A percentile compares a stretch with the other conserved stretches of the same genome.
phyloP scores from a whole-genome alignment of 2,113 vertebrate genomes.

The Oncorhynchus gorbuscha region DNA sequence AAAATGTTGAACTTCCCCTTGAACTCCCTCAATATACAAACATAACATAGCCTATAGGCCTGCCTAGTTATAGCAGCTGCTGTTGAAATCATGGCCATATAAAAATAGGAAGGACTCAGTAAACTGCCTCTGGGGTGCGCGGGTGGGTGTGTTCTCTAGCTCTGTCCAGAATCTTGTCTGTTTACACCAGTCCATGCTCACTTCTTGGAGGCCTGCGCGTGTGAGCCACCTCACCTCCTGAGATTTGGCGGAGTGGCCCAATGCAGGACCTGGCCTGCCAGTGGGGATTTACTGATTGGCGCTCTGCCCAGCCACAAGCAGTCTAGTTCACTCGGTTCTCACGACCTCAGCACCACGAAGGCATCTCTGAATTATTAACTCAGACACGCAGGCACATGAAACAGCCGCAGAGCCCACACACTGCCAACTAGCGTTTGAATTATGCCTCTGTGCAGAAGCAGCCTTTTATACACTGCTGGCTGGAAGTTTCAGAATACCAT shows the following conservation, averaged over 20 bases:
- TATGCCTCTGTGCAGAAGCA: constrained; percentile 45
- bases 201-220: constrained; percentile 57
- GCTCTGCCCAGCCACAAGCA: constrained; percentile 76
- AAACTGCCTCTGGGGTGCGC: constrained; percentile 16
- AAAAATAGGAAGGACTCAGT: constrained; percentile 24
- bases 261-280: constrained; percentile 60
- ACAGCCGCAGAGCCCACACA: constrained; percentile 63
- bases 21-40: no score
- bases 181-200: constrained; percentile 54
- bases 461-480: constrained; percentile 27
- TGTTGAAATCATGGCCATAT: not conserved
- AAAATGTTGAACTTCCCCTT: no score
- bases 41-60: no score
- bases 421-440: constrained; percentile 70
- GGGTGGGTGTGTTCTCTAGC: constrained; percentile 20
- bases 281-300: constrained; percentile 82
- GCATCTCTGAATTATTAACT: constrained; percentile 75
- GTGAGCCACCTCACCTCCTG: constrained; percentile 67
- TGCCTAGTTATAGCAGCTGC: no score
- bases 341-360: constrained; percentile 81
- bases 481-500: constrained; percentile 38
- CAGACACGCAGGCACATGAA: constrained; percentile 66
- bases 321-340: constrained; percentile 78
- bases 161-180: constrained; percentile 36
- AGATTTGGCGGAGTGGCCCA: constrained; percentile 53